phyloP scores from a whole-genome alignment of 2,113 vertebrate species.

The Siphamia tubifer region DNA sequence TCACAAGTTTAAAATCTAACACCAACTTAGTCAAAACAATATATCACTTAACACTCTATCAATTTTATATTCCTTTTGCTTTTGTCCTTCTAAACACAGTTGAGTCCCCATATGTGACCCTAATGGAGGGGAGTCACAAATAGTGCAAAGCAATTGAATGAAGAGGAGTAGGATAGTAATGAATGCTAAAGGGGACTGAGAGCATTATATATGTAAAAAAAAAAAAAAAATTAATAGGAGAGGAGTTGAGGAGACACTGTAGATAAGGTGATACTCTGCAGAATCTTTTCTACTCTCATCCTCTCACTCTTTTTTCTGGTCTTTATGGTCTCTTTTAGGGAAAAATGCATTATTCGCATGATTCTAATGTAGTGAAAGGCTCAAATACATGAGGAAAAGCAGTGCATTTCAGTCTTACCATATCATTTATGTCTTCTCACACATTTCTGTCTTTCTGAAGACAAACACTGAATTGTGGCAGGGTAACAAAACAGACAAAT shows the following conservation, averaged over 20 bases:
- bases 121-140: conserved; percentile 14
- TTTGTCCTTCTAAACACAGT: too few relatives aligned
- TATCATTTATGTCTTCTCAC: too few relatives aligned
- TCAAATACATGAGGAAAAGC: conserved; percentile 37
- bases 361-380: conserved; percentile 27
- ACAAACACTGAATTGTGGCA: too few relatives aligned
- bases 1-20: not conserved
- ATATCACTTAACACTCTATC: too few relatives aligned
- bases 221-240: not conserved
- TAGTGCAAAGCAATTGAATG: not conserved
- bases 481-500: not conserved
- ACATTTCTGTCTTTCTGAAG: conserved; percentile 29
- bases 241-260: conserved; percentile 2
- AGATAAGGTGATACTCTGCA: not conserved
- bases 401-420: too few relatives aligned
- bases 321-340: not conserved
- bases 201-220: conserved; percentile 3
- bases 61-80: too few relatives aligned
- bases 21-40: too few relatives aligned
- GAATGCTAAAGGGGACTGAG: conserved; percentile 17
- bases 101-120: too few relatives aligned
- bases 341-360: too few relatives aligned
- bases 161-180: not conserved
- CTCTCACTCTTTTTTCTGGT: not conserved
- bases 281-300: not conserved